phyloP scores from a whole-genome alignment of 2,113 vertebrate genomes.

The Labeo catla region DNA sequence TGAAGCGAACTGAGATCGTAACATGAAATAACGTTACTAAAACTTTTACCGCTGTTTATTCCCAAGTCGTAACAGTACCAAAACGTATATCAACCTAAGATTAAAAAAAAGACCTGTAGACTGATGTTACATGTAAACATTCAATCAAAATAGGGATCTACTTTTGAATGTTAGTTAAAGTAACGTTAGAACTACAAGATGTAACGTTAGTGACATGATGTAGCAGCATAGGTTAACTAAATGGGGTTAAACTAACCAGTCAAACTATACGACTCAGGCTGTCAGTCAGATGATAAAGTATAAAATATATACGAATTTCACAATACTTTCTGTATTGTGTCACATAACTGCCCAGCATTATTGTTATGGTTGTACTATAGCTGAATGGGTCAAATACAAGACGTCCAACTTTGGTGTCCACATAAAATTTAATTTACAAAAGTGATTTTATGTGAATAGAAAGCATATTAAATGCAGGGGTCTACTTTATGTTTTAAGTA shows the following conservation, averaged over 20 bases:
- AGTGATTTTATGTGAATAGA: too few relatives aligned
- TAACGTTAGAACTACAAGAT: neutral
- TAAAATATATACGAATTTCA: too few relatives aligned
- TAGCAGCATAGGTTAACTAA: too few relatives aligned
- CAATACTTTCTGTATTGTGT: neutral
- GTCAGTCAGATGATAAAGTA: neutral
- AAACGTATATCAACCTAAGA: neutral
- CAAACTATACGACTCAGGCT: neutral
- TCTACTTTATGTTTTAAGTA: too few relatives aligned
- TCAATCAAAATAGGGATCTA: neutral
- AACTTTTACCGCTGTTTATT: neutral
- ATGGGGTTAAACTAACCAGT: too few relatives aligned
- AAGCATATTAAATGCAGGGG: too few relatives aligned
- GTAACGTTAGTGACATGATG: neutral
- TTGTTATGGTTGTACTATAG: neutral
- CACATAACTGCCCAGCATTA: too few relatives aligned
- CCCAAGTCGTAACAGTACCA: neutral
- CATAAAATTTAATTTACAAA: too few relatives aligned
- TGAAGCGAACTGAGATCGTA: neutral
- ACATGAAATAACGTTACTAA: neutral
- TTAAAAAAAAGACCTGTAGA: neutral
- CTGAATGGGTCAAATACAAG: too few relatives aligned
- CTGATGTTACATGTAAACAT: neutral
- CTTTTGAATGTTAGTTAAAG: neutral
- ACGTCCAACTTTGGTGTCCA: too few relatives aligned